phyloP scores from a whole-genome alignment of 2,888 invertebrate genomes.

The Spisula subtruncata region DNA sequence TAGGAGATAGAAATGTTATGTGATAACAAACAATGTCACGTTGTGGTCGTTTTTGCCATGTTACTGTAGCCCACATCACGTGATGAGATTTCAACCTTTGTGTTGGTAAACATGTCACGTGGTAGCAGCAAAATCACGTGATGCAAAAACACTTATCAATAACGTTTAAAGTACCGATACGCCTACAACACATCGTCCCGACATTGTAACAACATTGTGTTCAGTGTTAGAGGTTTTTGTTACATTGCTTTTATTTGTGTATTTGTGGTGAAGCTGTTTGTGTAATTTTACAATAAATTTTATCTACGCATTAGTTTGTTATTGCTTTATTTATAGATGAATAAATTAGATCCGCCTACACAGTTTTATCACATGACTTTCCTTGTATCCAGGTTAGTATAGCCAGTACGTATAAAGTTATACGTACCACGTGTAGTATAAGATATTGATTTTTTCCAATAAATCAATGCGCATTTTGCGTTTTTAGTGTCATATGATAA shows the following conservation, averaged over 20 bases:
- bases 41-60: background rate
- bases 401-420: no score
- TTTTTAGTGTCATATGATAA: no score
- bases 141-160: background rate
- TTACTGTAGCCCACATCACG: background rate
- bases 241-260: constrained; percentile 6
- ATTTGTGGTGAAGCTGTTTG: constrained; percentile 9
- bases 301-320: background rate
- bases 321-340: no score
- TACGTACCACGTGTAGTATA: no score
- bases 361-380: no score
- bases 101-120: background rate
- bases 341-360: no score
- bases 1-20: background rate
- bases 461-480: no score
- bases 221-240: background rate
- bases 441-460: no score
- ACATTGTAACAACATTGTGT: background rate
- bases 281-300: constrained; percentile 24
- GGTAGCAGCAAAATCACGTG: no score
- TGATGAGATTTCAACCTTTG: background rate
- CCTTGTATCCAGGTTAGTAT: no score
- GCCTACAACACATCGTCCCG: background rate
- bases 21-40: background rate
- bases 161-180: background rate